These are phyloP conservation scores for Butastur rufipennis DNA, from an alignment of 2,113 vertebrate species.

Conservation along the genomic window DNA sequence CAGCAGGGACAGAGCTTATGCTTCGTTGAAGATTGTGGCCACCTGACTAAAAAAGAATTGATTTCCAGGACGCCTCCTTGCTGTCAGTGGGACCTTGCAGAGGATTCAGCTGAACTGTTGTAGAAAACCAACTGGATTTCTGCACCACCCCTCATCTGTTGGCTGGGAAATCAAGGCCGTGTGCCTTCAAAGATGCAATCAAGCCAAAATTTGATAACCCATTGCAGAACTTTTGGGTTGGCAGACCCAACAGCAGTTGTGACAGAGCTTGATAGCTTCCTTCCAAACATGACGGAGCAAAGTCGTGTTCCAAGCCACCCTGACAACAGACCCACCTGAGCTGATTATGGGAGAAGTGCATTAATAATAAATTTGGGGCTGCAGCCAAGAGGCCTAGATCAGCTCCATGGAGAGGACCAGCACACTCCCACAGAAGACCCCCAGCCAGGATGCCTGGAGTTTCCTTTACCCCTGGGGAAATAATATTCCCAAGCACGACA, in stretches of 20 bases:
- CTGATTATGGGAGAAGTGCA: neutral
- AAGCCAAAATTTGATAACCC: neutral
- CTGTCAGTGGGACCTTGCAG: neutral
- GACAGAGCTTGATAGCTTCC: neutral
- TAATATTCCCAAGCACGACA: neutral
- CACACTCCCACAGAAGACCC: neutral
- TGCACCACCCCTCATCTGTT: rapidly evolving
- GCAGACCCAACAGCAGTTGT: neutral
- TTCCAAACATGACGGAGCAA: neutral
- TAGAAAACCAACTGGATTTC: neutral
- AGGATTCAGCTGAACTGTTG: neutral
- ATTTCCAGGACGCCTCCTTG: neutral
- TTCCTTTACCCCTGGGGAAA: neutral
- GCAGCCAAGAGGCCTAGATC: neutral
- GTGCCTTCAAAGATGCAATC: neutral
- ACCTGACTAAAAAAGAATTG: neutral
- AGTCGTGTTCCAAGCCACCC: neutral
- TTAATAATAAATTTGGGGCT: neutral
- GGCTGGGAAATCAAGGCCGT: neutral
- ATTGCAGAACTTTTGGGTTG: neutral
- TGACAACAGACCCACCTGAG: neutral
- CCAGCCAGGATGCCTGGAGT: neutral
- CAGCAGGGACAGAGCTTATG: neutral
- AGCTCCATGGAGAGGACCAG: neutral
- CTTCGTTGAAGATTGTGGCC: neutral